Percentiles rank a stretch among this genome's conserved stretches.
Evolutionary conservation across 1,140 invertebrate species (phyloP).

Genomic region (Vollenhovia emeryi): DNA sequence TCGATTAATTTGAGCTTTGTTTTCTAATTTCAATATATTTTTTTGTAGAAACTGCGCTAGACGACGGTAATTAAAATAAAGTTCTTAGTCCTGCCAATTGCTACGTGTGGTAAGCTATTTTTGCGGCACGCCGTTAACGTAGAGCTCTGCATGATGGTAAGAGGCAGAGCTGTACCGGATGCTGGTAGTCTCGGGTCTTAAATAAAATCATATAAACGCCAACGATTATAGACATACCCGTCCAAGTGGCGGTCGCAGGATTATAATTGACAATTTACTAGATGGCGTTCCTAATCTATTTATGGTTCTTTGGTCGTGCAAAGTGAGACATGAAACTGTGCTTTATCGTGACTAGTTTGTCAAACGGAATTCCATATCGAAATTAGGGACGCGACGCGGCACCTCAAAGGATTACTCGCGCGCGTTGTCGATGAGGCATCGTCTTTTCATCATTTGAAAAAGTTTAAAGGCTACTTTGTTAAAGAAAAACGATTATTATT

Average conservation of each 20-base stretch:
- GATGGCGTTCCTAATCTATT: slow-evolving; percentile 40
- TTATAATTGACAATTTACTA: slow-evolving; percentile 23
- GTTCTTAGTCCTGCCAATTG: background rate
- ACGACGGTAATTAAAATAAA: background rate
- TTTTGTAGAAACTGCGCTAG: background rate
- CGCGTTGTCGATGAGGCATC: slow-evolving; percentile 67
- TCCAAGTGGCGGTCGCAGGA: background rate
- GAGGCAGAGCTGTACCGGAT: slow-evolving; percentile 1
- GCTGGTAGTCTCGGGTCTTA: slow-evolving; percentile 15
- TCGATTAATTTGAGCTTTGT: background rate
- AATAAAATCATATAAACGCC: slow-evolving; percentile 3
- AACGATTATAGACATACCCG: background rate
- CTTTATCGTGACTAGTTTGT: slow-evolving; percentile 44
- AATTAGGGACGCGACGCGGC: slow-evolving; percentile 59
- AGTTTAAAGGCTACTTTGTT: slow-evolving; percentile 56
- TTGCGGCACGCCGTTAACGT: slow-evolving; percentile 16
- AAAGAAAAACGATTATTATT: slow-evolving; percentile 64
- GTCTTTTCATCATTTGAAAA: slow-evolving; percentile 47
- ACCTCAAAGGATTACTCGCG: slow-evolving; percentile 65
- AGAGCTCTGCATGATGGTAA: slow-evolving; percentile 10
- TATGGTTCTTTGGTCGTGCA: background rate
- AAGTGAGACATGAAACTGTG: slow-evolving; percentile 24
- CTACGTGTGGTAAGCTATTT: background rate
- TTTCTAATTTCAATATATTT: background rate
- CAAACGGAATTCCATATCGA: slow-evolving; percentile 61